Base-by-base conservation (phyloP, 2,888 invertebrate genomes). In the Campopleginae sp. region DNA sequence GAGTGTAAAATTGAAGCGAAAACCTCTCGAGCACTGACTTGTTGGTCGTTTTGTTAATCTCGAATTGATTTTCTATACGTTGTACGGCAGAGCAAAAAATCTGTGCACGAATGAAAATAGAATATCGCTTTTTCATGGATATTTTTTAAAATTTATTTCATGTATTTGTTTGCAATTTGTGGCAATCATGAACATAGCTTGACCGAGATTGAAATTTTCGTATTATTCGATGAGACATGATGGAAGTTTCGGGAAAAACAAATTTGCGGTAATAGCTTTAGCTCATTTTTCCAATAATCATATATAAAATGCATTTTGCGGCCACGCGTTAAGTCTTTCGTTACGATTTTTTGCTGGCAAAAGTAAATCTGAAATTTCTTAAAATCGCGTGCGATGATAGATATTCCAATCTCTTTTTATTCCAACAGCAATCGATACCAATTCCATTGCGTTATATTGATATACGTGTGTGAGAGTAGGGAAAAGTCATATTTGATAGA, bases 61-160 rank as follows among this genome's bases (percentile, higher is more conserved):
- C 23, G 23, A 23, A 54, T 54, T 23, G 5, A 19, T 54, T 58
- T 58, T 58, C 23, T 58, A 2, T 27, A 14, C 14, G 3, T 27
- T 58, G 12, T 58, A 12, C 27, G 23, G 54, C 10, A 0, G 0
- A 23, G n/a, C 23, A 23, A 51, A 51, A 54, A 27, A 10, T 27
- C 23, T n/a, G 23, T 23, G 5, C 5, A 19, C 12, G 12, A 14
- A 58, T 27, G 27, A 12, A 5, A 58, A 58, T 12, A 58, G 58
- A 58, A 27, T 58, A 58, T 58, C 58, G 23, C 27, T 58, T 58
- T 19, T 58, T 58, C 38, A 58, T 58, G 14, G 58, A 58, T 27
- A 27, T 27, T 58, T 23, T 58, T 58, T 58, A 14, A n/a, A n/a
- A 58, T 58, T 58, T 14, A 58, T 58, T 58, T 27, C 14, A 58